Percentiles rank a stretch among this genome's conserved stretches.
Conservation (phyloP, 1,140 invertebrate species). For the Drosophila willistoni region DNA sequence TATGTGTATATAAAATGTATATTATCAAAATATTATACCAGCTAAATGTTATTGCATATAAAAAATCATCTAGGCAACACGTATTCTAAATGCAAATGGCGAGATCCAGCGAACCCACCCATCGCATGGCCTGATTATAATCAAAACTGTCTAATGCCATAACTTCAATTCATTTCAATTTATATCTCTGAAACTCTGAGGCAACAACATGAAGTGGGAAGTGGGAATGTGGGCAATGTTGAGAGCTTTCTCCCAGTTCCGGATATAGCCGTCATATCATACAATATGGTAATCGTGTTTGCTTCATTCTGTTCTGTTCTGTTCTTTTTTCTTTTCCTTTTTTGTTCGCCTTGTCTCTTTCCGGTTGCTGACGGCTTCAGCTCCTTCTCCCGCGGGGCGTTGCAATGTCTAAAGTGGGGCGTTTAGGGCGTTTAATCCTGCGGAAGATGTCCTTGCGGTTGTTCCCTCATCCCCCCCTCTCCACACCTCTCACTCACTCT, state of each 20-base stretch:
- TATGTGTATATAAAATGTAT: constrained; percentile 34
- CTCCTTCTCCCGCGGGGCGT: constrained; percentile 53
- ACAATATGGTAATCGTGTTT: constrained; percentile 79
- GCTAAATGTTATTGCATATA: constrained; percentile 4
- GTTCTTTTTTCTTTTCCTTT: constrained; percentile 41
- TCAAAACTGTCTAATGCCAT: constrained; percentile 77
- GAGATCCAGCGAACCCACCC: constrained; percentile 31
- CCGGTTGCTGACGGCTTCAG: not conserved
- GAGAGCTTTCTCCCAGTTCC: constrained; percentile 37
- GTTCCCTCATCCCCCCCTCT: constrained; percentile 20
- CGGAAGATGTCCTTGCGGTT: constrained; percentile 80
- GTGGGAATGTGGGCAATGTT: not conserved
- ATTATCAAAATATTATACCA: not conserved
- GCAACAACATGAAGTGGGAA: not conserved
- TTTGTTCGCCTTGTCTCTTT: constrained; percentile 17
- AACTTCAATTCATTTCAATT: constrained; percentile 82
- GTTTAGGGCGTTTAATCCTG: constrained; percentile 80
- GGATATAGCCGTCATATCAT: constrained; percentile 74
- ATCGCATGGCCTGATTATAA: constrained; percentile 65
- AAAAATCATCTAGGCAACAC: constrained; percentile 52
- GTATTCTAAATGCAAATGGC: constrained; percentile 82
- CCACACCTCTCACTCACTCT: not conserved
- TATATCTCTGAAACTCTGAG: constrained; percentile 67
- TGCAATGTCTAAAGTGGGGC: constrained; percentile 77
- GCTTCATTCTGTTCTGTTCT: constrained; percentile 30